Evolutionary conservation across 2,888 invertebrate genomes (phyloP).

Genomic region (Crematogaster levior): DNA sequence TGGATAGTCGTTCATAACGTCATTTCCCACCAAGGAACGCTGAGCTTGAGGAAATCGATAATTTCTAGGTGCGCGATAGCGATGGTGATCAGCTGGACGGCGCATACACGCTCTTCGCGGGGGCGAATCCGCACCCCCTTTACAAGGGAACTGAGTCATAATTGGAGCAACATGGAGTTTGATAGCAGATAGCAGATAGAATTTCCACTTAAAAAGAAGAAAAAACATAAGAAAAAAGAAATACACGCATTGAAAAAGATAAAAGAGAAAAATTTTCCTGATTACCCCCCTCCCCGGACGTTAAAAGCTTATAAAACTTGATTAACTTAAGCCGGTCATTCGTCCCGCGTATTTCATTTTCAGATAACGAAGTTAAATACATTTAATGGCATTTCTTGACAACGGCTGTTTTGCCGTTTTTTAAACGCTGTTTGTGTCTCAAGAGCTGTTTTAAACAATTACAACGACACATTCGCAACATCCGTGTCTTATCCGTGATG

Average conservation of each 20-base stretch:
- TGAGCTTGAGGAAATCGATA: constrained; percentile 70
- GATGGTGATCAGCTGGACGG: not conserved
- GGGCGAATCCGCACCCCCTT: constrained; percentile 4
- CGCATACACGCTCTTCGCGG: not conserved
- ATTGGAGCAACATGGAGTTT: not conserved
- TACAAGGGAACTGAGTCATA: not conserved
- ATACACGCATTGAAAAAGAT: not conserved
- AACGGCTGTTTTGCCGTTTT: too few species aligned
- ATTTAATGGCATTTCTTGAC: constrained; percentile 13
- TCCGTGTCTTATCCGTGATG: too few species aligned
- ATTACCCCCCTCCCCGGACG: not conserved
- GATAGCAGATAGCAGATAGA: not conserved
- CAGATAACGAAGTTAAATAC: not conserved
- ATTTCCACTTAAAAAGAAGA: not conserved
- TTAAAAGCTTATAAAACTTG: not conserved
- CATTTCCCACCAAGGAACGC: constrained; percentile 71
- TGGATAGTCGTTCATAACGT: constrained; percentile 69
- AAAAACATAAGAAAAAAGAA: not conserved
- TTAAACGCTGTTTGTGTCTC: too few species aligned
- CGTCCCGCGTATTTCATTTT: not conserved
- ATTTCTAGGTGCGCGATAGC: constrained; percentile 58
- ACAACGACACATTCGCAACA: not conserved
- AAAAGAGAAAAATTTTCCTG: not conserved
- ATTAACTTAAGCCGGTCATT: not conserved
- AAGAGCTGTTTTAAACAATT: constrained; percentile 8